Percentiles rank a stretch among this genome's conserved stretches.
phyloP scores from a whole-genome alignment of 2,113 vertebrate species.

The Crypturellus undulatus region DNA sequence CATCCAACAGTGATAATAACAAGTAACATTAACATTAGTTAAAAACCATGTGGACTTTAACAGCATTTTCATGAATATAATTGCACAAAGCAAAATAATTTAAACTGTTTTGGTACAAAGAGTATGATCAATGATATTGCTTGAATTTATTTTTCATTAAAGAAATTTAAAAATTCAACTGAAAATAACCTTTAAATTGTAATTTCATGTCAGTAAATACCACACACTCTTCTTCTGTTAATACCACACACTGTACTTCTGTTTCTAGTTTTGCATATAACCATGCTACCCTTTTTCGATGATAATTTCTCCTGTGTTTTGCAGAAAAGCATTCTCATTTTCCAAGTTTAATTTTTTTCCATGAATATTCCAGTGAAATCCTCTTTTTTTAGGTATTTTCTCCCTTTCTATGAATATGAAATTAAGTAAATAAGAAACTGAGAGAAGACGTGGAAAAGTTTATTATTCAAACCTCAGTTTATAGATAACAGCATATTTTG shows the following conservation, averaged over 20 bases:
- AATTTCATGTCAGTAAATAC: neutral
- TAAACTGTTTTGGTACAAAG: neutral
- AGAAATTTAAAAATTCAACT: neutral
- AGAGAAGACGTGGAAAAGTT: neutral
- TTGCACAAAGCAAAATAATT: neutral
- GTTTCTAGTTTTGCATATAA: neutral
- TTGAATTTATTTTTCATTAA: neutral
- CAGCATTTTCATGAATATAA: neutral
- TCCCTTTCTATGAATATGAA: neutral
- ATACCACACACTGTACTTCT: neutral
- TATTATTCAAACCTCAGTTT: neutral
- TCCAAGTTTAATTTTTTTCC: neutral
- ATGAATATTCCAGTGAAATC: neutral
- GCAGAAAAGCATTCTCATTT: neutral
- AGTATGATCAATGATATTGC: neutral
- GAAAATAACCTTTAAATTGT: neutral
- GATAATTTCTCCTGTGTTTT: neutral
- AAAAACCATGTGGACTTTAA: neutral
- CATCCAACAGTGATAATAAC: neutral
- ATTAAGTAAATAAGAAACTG: neutral
- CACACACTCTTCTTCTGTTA: neutral
- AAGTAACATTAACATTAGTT: neutral
- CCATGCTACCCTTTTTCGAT: neutral
- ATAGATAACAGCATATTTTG: neutral
- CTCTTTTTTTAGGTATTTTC: neutral